Base-by-base conservation (phyloP, 2,888 invertebrate species). In the Athetis lepigone region DNA sequence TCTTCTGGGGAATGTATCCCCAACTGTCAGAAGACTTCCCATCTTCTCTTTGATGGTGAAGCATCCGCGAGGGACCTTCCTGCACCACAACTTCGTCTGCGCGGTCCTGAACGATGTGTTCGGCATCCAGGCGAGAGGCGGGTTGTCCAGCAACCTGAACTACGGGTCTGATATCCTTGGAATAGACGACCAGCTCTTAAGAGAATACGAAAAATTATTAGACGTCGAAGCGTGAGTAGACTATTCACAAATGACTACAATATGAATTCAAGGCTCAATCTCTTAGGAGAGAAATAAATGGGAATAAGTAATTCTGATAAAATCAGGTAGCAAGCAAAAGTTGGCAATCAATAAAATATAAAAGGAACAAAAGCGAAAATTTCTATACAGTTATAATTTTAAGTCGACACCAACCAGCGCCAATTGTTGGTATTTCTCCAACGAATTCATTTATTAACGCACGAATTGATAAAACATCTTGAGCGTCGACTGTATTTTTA, bases 61-160 rank as follows among this genome's bases (percentile, higher is more conserved):
- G 76, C 98, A 98, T 88, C 96, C 97, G 0, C 93, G 97, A 39
- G 97, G 98, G 33, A 96, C 97, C 13, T 98, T 97, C 87, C 96
- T 98, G 2, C 98, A 98, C 88, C 98, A 98, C 90, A 98, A 98
- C 91, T 97, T 97, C 92, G 97, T 98, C 9, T 97, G 97, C 78
- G 97, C 98, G 9, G 96, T 98, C 19, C 95, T 99, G 45, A 98
- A 98, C 85, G 98, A 99, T 85, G 96, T 99, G 25, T 98, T 98
- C 88, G 98, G 98, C 0, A 98, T 99, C 57, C 98, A 98, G 91
- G 97, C 97, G 0, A 95, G 97, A 68, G 97, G 97, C 0, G 98
- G 97, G 0, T 96, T 97, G 81, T 97, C 97, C 16, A 98, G 98
- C 89, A 97, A 98, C 47, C 96, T 98, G 55, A 97, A 97, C 57